phyloP scores from a whole-genome alignment of 2,797 vertebrate species.

The Sebastes taczanowskii region DNA sequence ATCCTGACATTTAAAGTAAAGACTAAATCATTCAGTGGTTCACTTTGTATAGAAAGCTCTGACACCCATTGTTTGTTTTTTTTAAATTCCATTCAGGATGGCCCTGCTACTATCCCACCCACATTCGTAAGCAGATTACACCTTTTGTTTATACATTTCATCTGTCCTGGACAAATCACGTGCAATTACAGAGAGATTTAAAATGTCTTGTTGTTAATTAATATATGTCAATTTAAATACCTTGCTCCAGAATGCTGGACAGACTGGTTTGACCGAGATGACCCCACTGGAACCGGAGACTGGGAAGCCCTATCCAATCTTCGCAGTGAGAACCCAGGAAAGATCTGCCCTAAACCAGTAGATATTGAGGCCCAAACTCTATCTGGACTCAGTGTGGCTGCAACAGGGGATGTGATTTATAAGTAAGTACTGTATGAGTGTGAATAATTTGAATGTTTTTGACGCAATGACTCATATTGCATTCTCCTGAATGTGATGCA shows the following conservation, averaged over 20 bases:
- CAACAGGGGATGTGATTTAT: constrained; percentile 33
- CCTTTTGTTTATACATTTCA: not conserved
- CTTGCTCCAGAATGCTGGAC: constrained; percentile 58
- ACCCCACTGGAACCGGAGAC: constrained; percentile 51
- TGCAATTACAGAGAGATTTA: not conserved
- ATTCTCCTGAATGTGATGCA: not conserved
- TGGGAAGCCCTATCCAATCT: constrained; percentile 27
- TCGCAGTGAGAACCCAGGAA: constrained; percentile 8
- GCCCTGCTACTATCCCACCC: not conserved
- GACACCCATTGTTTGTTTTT: not conserved
- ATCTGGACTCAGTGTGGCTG: constrained; percentile 5
- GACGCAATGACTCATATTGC: not conserved
- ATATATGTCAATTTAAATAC: not conserved
- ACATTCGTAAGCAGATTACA: constrained; percentile 13
- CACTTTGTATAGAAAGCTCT: not conserved
- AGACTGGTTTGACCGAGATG: constrained; percentile 61
- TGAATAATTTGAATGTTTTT: not conserved
- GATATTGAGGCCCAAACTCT: constrained; percentile 45
- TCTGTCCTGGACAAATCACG: not conserved
- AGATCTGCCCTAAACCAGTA: constrained; percentile 38
- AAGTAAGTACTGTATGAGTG: constrained; percentile 17
- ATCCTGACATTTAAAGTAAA: not conserved
- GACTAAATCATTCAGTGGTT: not conserved
- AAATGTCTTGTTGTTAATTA: not conserved
- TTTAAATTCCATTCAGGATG: not conserved